A percentile compares a stretch with the other conserved stretches of the same genome.
phyloP scores from a whole-genome alignment of 2,797 vertebrate species.

The Danio aesculapii region DNA sequence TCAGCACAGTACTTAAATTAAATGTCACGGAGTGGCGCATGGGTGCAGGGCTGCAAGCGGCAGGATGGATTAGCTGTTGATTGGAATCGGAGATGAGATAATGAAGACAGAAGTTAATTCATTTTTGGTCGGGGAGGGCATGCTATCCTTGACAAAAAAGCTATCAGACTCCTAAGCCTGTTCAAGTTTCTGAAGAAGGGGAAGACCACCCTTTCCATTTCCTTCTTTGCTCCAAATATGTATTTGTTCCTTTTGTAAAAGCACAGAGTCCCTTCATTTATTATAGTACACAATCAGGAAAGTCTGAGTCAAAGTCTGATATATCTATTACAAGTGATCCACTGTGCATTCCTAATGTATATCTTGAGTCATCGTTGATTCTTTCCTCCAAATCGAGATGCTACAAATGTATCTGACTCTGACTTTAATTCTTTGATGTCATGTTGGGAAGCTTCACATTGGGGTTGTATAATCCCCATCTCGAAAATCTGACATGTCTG shows the following conservation, averaged over 20 bases:
- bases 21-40: conserved; percentile 77
- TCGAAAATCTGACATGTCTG: conserved; percentile 42
- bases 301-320: neutral
- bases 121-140: conserved; percentile 63
- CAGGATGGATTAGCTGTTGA: conserved; percentile 80
- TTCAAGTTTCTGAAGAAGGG: conserved; percentile 31
- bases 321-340: neutral
- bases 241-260: neutral
- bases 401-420: conserved; percentile 39
- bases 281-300: conserved; percentile 3
- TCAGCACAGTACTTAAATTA: conserved; percentile 73
- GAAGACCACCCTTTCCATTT: conserved; percentile 6
- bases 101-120: conserved; percentile 83
- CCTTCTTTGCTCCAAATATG: neutral
- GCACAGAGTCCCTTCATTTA: neutral
- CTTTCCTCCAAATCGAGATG: conserved; percentile 28
- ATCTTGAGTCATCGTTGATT: conserved; percentile 13
- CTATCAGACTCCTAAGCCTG: conserved; percentile 55
- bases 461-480: conserved; percentile 52
- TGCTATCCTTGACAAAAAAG: conserved; percentile 55
- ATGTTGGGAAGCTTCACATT: conserved; percentile 57
- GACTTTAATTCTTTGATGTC: conserved; percentile 59
- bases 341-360: neutral
- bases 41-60: conserved; percentile 60
- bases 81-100: conserved; percentile 83